Conservation (phyloP, 2,888 invertebrate genomes). For the Druceiella hillmani region DNA sequence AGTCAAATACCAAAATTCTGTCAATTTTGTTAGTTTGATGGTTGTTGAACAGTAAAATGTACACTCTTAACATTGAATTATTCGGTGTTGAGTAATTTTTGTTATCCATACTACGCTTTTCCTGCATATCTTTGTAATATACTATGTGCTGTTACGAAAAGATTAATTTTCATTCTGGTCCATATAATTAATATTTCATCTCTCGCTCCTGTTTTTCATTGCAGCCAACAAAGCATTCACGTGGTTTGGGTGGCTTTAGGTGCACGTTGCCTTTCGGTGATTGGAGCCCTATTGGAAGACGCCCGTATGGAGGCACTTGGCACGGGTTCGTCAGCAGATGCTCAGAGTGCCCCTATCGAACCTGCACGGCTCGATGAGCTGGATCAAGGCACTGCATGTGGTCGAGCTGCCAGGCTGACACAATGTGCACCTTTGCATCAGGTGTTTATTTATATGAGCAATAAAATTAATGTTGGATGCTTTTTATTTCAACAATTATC, state of each 20-base stretch:
- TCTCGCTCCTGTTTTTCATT: too few species aligned
- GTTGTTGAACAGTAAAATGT: too few species aligned
- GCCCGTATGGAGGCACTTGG: conserved; percentile 65
- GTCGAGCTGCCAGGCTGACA: conserved; percentile 65
- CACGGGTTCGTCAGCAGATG: conserved; percentile 27
- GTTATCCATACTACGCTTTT: too few species aligned
- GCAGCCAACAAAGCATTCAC: conserved; percentile 80
- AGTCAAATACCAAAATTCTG: too few species aligned
- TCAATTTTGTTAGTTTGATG: too few species aligned
- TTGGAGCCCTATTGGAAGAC: conserved; percentile 69
- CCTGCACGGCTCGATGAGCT: conserved; percentile 61
- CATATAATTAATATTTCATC: too few species aligned
- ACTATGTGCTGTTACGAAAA: too few species aligned
- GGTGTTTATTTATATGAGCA: conserved; percentile 28
- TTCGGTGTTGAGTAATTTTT: too few species aligned
- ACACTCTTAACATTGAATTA: too few species aligned
- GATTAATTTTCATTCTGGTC: too few species aligned
- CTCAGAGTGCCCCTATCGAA: conserved; percentile 33
- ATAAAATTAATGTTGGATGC: background rate
- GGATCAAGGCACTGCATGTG: conserved; percentile 61
- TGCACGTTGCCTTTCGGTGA: conserved; percentile 73
- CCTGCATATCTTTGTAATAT: too few species aligned
- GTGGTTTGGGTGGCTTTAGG: conserved; percentile 87
- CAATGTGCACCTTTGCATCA: conserved; percentile 70
- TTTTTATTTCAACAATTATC: background rate